These are phyloP conservation scores for Zeus faber DNA, from an alignment of 2,113 vertebrate genomes.

Conservation along the genomic window DNA sequence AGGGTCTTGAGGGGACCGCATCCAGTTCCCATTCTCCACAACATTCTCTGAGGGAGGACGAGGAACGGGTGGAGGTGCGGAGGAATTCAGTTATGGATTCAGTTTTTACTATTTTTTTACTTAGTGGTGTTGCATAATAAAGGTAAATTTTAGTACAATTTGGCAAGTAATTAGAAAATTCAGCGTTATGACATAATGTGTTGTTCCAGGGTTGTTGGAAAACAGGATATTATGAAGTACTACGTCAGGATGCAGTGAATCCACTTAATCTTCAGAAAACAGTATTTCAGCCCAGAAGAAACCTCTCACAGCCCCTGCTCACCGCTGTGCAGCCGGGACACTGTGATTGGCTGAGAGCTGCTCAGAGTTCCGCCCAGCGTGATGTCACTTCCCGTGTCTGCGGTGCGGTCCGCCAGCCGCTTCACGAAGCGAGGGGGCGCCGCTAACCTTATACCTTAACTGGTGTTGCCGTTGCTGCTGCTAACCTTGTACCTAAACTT, in stretches of 20 bases:
- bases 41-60: neutral
- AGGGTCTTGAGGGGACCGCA: neutral
- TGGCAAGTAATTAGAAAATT: no score
- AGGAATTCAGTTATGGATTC: no score
- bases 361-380: slow-evolving; percentile 48
- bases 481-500: no score
- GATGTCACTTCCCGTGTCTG: slow-evolving; percentile 66
- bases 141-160: no score
- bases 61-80: no score
- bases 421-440: slow-evolving; percentile 56
- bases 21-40: neutral
- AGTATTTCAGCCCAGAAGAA: neutral
- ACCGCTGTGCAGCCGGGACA: slow-evolving; percentile 75
- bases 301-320: slow-evolving; percentile 24
- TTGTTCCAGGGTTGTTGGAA: no score
- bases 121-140: no score
- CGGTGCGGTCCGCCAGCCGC: slow-evolving; percentile 58
- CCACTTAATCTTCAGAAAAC: neutral
- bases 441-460: no score
- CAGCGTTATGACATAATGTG: no score
- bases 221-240: no score
- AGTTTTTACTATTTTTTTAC: no score
- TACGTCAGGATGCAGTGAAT: neutral
- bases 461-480: no score
- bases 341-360: slow-evolving; percentile 60